Conservation (phyloP, 2,888 invertebrate species). For the Cordilura impudica region DNA sequence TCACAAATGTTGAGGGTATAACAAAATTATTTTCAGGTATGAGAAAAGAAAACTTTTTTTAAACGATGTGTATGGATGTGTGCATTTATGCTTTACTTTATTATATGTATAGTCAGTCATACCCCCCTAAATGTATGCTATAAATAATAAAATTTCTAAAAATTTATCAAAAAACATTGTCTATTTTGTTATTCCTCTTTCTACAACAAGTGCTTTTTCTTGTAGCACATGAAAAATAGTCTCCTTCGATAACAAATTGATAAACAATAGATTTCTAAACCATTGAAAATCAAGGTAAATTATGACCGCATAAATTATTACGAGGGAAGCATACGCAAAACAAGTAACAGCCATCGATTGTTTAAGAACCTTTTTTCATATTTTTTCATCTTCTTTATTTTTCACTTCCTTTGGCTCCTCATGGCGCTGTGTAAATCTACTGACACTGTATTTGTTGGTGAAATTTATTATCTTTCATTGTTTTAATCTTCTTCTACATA, state of each 20-base stretch:
- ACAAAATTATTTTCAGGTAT: too few species aligned
- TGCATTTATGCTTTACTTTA: background rate
- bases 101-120: background rate
- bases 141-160: constrained; percentile 35
- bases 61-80: too few species aligned
- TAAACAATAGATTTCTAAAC: constrained; percentile 48
- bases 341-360: background rate
- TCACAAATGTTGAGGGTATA: too few species aligned
- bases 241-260: constrained; percentile 36
- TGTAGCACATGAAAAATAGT: constrained; percentile 23
- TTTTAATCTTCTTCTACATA: constrained; percentile 32
- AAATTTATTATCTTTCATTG: constrained; percentile 60
- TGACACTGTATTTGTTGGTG: constrained; percentile 46
- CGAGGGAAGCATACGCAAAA: constrained; percentile 1
- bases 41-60: too few species aligned
- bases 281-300: constrained; percentile 59
- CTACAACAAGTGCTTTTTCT: constrained; percentile 12
- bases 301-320: constrained; percentile 60
- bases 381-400: background rate
- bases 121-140: constrained; percentile 32
- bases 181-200: constrained; percentile 17
- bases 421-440: constrained; percentile 37
- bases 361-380: constrained; percentile 21
- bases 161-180: constrained; percentile 35
- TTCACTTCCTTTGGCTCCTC: background rate